A percentile compares a stretch with the other conserved stretches of the same genome.
These are phyloP conservation scores for Teleogryllus oceanicus DNA, from an alignment of 2,888 invertebrate species.

Conservation along the genomic window DNA sequence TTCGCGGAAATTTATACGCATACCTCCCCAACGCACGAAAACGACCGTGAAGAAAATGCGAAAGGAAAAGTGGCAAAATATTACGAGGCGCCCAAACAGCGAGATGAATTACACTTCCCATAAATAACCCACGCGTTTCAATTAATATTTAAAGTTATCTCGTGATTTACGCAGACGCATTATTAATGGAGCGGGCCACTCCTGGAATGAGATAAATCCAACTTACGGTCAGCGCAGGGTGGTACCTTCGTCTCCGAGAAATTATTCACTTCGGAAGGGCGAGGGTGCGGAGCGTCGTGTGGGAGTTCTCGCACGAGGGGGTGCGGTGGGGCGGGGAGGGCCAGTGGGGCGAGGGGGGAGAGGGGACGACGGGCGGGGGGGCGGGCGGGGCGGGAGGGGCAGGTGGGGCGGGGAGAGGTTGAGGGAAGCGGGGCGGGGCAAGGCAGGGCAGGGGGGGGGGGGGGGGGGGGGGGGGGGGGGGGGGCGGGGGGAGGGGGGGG, in stretches of 20 bases:
- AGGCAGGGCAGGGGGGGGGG: neutral
- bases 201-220: neutral
- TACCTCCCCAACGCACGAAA: neutral
- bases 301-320: neutral
- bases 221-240: neutral
- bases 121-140: neutral
- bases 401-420: neutral
- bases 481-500: neutral
- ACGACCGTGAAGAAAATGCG: neutral
- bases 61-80: neutral
- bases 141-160: neutral
- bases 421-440: too few relatives aligned
- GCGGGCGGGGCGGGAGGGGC: too few relatives aligned
- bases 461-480: neutral
- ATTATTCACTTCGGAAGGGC: neutral
- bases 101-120: neutral
- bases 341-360: too few relatives aligned
- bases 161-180: neutral
- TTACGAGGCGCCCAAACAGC: neutral
- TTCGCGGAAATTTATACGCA: neutral
- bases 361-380: too few relatives aligned
- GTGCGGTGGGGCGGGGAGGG: neutral
- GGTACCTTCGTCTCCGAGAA: neutral
- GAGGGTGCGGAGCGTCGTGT: neutral
- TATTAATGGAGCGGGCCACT: neutral